These are phyloP conservation scores for Tadarida brasiliensis DNA, from an alignment of 2,797 vertebrate genomes.

Conservation along the genomic window DNA sequence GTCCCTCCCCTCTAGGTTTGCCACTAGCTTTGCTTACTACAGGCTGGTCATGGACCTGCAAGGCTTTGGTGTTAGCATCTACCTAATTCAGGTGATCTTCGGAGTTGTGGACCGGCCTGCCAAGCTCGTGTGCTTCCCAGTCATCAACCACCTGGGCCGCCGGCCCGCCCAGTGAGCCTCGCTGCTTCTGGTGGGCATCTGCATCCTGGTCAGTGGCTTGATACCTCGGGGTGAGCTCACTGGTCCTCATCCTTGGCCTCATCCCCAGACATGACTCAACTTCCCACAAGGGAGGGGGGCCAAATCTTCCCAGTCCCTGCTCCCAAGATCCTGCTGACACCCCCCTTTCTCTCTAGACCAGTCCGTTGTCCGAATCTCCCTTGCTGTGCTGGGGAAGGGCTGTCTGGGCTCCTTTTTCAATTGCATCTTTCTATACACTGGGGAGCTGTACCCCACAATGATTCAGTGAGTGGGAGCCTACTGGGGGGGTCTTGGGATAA, in stretches of 20 bases:
- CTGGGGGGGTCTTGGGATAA: background rate
- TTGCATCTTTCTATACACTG: slow-evolving; percentile 92
- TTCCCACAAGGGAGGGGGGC: background rate
- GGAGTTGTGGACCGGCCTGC: slow-evolving; percentile 95
- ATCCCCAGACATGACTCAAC: background rate
- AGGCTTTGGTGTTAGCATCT: slow-evolving; percentile 94
- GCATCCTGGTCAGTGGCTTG: slow-evolving; percentile 91
- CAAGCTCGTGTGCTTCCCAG: slow-evolving; percentile 90
- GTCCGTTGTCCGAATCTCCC: slow-evolving; percentile 87
- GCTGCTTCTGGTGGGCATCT: slow-evolving; percentile 90
- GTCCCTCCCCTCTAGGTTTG: slow-evolving; percentile 89
- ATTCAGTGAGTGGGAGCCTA: slow-evolving; percentile 88
- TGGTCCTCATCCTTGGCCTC: background rate
- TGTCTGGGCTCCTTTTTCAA: slow-evolving; percentile 92
- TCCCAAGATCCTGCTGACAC: background rate
- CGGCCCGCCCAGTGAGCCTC: slow-evolving; percentile 89
- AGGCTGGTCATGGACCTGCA: slow-evolving; percentile 95
- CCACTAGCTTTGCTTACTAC: slow-evolving; percentile 95
- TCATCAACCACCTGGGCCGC: slow-evolving; percentile 92
- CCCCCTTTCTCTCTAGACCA: slow-evolving; percentile 85
- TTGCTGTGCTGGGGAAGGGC: slow-evolving; percentile 94
- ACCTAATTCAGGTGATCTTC: slow-evolving; percentile 97
- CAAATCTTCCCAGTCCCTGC: background rate
- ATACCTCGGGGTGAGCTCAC: slow-evolving; percentile 91
- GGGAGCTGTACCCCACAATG: slow-evolving; percentile 94